phyloP scores from a whole-genome alignment of 92 coral and sea anemone species.

The Palythoa grandis region DNA sequence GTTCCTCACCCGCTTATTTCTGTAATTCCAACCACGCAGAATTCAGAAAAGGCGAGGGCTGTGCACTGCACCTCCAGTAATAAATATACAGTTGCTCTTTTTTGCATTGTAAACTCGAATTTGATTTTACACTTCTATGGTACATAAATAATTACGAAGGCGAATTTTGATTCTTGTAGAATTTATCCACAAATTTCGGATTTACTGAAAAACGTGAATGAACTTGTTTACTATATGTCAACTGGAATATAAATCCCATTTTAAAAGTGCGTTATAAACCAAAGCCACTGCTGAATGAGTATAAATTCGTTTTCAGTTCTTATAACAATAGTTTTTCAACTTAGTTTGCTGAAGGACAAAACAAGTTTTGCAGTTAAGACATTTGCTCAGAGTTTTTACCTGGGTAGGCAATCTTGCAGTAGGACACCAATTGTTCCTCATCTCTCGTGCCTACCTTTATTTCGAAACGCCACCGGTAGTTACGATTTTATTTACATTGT shows the following conservation, averaged over 20 bases:
- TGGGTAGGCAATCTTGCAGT: background rate
- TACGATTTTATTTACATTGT: background rate
- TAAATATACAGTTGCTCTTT: slow-evolving; percentile 22
- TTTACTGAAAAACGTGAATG: slow-evolving; percentile 27
- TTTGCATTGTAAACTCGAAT: slow-evolving; percentile 1
- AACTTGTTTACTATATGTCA: background rate
- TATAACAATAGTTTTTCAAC: no score
- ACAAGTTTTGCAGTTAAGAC: no score
- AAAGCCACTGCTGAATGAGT: background rate
- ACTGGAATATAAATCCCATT: no score
- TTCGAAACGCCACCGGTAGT: background rate
- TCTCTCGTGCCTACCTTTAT: background rate
- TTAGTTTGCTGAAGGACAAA: background rate
- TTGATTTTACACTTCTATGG: slow-evolving; percentile 4
- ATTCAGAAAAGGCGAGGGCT: slow-evolving; percentile 1
- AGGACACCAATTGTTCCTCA: background rate
- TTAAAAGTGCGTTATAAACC: no score
- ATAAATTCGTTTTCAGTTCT: background rate
- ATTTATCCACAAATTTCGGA: background rate
- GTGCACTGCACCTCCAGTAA: slow-evolving; percentile 34
- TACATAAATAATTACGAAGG: slow-evolving; percentile 19
- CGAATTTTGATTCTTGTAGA: slow-evolving; percentile 17
- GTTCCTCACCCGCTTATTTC: slow-evolving; percentile 12
- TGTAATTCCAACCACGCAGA: slow-evolving; percentile 35
- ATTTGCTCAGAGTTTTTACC: no score